Evolutionary conservation across 2,888 invertebrate species (phyloP).

Genomic region (Aphodius sticticus): DNA sequence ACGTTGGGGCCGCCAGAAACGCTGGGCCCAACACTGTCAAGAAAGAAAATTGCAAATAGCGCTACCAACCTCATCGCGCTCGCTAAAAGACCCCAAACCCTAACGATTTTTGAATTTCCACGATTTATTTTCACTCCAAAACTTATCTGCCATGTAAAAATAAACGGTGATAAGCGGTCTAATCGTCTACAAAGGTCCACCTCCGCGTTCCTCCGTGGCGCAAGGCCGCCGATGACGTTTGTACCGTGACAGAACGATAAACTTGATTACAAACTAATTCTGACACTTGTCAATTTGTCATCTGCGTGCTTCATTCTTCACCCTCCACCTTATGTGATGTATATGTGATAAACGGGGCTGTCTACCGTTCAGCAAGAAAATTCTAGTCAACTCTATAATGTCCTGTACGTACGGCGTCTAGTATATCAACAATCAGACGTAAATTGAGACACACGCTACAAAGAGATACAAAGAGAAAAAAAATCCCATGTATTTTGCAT

Average conservation of each 20-base stretch:
- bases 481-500: neutral
- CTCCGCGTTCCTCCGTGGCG: neutral
- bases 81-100: neutral
- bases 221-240: neutral
- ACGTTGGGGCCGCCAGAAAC: too few relatives aligned
- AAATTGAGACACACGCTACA: neutral
- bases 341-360: slow-evolving; percentile 30
- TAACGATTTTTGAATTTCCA: neutral
- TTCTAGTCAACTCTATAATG: slow-evolving; percentile 31
- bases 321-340: slow-evolving; percentile 34
- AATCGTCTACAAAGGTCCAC: neutral
- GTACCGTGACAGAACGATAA: slow-evolving; percentile 9
- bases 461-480: neutral
- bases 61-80: neutral
- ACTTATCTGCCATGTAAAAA: neutral
- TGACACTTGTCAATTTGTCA: slow-evolving; percentile 44
- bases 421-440: neutral
- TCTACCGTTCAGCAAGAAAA: slow-evolving; percentile 28
- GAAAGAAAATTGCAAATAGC: neutral
- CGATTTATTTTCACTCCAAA: neutral
- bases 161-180: neutral
- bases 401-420: neutral
- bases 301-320: slow-evolving; percentile 40
- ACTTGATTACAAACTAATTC: slow-evolving; percentile 44
- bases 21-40: neutral